Evolutionary conservation across 2,797 vertebrate species (phyloP).

Genomic region (Pampus argenteus): DNA sequence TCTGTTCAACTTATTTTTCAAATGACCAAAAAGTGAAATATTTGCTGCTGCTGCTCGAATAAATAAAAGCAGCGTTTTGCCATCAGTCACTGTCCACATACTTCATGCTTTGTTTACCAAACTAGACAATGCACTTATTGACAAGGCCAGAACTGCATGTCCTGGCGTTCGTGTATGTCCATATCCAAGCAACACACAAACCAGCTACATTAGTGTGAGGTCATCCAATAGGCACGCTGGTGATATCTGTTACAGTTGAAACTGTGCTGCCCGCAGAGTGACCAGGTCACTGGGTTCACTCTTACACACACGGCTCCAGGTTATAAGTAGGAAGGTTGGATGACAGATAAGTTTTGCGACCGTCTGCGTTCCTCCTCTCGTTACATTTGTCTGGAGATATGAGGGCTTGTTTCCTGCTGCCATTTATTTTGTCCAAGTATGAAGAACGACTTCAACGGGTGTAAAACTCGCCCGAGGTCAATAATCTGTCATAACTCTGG

Average conservation of each 20-base stretch:
- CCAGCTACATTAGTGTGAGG: slow-evolving; percentile 22
- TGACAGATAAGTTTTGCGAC: slow-evolving; percentile 10
- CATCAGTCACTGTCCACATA: slow-evolving; percentile 27
- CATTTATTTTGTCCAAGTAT: slow-evolving; percentile 2
- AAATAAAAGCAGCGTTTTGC: slow-evolving; percentile 14
- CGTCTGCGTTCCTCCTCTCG: slow-evolving; percentile 4
- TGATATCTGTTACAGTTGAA: slow-evolving; percentile 59
- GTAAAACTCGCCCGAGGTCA: not conserved
- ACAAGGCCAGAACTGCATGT: slow-evolving; percentile 26
- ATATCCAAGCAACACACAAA: slow-evolving; percentile 6
- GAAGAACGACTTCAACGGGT: slow-evolving; percentile 21
- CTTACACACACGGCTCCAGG: slow-evolving; percentile 7
- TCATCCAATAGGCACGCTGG: slow-evolving; percentile 35
- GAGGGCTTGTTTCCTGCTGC: not conserved
- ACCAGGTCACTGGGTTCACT: slow-evolving; percentile 52
- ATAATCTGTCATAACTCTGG: slow-evolving; percentile 19
- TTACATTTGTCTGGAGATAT: not conserved
- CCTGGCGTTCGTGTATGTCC: not conserved
- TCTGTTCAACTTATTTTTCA: not conserved
- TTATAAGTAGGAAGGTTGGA: slow-evolving; percentile 42
- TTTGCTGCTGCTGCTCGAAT: slow-evolving; percentile 18
- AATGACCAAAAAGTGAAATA: no score
- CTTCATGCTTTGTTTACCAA: slow-evolving; percentile 54
- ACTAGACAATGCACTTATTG: slow-evolving; percentile 55
- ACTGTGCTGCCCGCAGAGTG: slow-evolving; percentile 39